These are phyloP conservation scores for Loris lydekkerianus DNA, from an alignment of 2,797 vertebrate species.

Conservation along the genomic window DNA sequence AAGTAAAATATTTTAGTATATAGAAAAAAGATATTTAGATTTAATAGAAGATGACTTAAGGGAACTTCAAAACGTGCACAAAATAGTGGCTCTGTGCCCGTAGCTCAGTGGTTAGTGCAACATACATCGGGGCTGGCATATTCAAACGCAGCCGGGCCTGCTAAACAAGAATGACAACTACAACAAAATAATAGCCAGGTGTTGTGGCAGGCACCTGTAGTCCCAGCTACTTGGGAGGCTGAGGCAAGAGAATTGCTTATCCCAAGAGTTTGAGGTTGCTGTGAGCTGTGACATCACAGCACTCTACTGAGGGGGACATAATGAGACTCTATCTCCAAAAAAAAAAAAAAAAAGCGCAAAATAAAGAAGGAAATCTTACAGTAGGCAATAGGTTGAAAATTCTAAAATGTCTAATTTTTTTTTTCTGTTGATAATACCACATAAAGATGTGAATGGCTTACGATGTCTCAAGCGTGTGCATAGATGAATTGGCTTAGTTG, in stretches of 20 bases:
- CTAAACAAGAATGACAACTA: no score
- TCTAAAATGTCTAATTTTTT: background rate
- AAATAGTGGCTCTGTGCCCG: background rate
- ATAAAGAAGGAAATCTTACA: background rate
- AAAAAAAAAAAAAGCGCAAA: background rate
- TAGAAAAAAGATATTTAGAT: background rate
- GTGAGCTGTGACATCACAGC: no score
- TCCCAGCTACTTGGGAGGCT: no score
- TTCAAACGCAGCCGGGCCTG: no score
- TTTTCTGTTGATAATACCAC: background rate
- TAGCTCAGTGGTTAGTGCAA: no score
- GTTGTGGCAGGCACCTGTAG: no score
- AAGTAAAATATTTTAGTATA: slow-evolving; percentile 19
- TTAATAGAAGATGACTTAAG: background rate
- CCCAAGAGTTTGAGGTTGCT: no score
- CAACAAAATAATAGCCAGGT: no score
- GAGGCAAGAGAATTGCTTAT: no score
- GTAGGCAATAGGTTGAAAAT: background rate
- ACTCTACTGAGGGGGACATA: no score
- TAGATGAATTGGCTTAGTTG: slow-evolving; percentile 56
- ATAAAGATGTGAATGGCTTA: background rate
- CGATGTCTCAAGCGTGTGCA: background rate
- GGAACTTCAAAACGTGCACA: background rate
- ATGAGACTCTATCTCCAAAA: no score
- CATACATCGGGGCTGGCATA: no score